Conservation (phyloP, 2,888 invertebrate species). For the Ctena decussata region DNA sequence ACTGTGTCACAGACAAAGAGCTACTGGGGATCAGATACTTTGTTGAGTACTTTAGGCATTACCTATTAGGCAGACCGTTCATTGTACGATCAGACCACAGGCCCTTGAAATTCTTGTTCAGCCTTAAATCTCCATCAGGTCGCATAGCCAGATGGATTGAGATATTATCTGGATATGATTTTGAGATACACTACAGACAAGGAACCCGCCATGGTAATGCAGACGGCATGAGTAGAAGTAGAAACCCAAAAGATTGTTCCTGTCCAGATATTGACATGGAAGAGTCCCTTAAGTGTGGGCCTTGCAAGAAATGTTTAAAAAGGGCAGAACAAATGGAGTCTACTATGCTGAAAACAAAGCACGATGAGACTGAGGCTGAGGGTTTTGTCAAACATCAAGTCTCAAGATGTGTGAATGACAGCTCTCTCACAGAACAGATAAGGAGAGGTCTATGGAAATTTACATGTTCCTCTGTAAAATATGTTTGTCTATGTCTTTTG, state of each 20-base stretch:
- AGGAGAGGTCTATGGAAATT: not conserved
- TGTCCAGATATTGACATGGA: constrained; percentile 5
- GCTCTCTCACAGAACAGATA: not conserved
- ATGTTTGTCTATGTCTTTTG: not conserved
- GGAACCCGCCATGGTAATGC: constrained; percentile 23
- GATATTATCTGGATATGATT: constrained; percentile 17
- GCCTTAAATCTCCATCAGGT: constrained; percentile 15
- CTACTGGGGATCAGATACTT: constrained; percentile 23
- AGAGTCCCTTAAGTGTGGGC: not conserved
- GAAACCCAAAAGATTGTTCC: constrained; percentile 30
- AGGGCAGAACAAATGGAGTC: not conserved
- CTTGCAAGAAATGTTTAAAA: not conserved
- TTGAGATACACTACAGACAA: constrained; percentile 15
- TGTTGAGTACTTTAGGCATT: constrained; percentile 28
- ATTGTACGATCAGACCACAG: constrained; percentile 31
- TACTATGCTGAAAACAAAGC: no score
- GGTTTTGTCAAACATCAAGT: not conserved
- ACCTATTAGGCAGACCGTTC: constrained; percentile 4
- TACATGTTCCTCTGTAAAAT: not conserved
- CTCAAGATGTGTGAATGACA: not conserved
- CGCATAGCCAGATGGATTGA: constrained; percentile 33
- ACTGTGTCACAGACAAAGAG: constrained; percentile 35
- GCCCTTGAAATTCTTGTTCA: constrained; percentile 23
- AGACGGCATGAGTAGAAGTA: constrained; percentile 26
- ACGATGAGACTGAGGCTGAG: not conserved